Conservation (phyloP, 2,113 vertebrate species). For the Euleptes europaea region DNA sequence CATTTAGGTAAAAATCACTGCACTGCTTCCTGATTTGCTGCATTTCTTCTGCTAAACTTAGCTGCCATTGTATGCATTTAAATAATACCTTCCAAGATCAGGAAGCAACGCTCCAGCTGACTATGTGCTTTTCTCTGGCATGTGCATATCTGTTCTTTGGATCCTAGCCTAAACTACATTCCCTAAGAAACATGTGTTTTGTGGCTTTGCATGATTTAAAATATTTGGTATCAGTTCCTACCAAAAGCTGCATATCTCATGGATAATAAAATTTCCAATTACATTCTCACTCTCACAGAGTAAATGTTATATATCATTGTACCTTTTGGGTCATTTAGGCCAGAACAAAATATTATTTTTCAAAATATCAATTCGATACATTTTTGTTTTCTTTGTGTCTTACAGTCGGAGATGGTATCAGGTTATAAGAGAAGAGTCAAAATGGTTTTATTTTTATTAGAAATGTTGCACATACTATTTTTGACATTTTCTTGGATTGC, state of each 20-base stretch:
- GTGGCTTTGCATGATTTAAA: constrained; percentile 10
- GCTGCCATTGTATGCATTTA: not conserved
- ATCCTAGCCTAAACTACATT: not conserved
- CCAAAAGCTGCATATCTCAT: not conserved
- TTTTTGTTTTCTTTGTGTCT: constrained; percentile 15
- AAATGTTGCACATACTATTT: not conserved
- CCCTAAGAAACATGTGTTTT: constrained; percentile 11
- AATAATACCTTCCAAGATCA: not conserved
- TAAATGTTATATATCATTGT: constrained; percentile 9
- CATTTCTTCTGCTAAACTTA: not conserved
- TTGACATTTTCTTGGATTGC: constrained; percentile 21
- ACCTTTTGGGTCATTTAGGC: not conserved
- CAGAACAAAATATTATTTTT: constrained; percentile 24
- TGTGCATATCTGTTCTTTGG: not conserved
- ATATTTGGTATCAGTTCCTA: constrained; percentile 13
- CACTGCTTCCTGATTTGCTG: not conserved
- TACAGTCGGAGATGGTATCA: constrained; percentile 3
- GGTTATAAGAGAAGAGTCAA: constrained; percentile 10
- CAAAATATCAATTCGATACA: constrained; percentile 13
- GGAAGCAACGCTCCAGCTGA: not conserved
- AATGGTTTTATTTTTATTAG: constrained; percentile 21
- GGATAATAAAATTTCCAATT: constrained; percentile 24
- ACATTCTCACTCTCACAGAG: not conserved
- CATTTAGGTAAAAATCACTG: not conserved
- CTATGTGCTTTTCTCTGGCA: not conserved